Conservation (phyloP, 2,888 invertebrate species). For the Clunio marinus region DNA sequence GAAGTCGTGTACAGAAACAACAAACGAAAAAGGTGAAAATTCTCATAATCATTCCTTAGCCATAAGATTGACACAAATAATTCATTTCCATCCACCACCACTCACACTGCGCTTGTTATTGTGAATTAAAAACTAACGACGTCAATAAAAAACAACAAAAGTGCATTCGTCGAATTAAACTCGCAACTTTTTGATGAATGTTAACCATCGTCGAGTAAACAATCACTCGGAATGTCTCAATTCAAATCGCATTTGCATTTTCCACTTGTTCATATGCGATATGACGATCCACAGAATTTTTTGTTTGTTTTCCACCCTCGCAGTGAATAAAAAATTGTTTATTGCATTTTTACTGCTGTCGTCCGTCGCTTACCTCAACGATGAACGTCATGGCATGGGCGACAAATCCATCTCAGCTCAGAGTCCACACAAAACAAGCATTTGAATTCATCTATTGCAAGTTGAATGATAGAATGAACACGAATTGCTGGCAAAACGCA, state of each 20-base stretch:
- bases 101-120: background rate
- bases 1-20: no score
- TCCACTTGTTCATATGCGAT: background rate
- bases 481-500: background rate
- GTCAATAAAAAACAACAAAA: constrained; percentile 21
- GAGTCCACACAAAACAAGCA: constrained; percentile 8
- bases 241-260: constrained; percentile 16
- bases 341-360: constrained; percentile 17
- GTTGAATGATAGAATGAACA: constrained; percentile 32
- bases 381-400: background rate
- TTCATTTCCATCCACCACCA: background rate
- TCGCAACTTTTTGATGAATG: constrained; percentile 30
- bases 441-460: background rate
- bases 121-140: constrained; percentile 29
- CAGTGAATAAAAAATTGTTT: constrained; percentile 28
- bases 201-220: constrained; percentile 25
- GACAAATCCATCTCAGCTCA: constrained; percentile 31
- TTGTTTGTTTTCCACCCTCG: no score
- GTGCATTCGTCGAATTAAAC: constrained; percentile 12
- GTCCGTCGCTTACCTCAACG: background rate
- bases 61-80: no score
- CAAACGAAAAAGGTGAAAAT: background rate
- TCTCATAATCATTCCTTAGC: background rate
- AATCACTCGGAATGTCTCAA: constrained; percentile 32
- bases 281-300: no score